Conservation (phyloP, 2,113 vertebrate genomes). For the Conger conger region DNA sequence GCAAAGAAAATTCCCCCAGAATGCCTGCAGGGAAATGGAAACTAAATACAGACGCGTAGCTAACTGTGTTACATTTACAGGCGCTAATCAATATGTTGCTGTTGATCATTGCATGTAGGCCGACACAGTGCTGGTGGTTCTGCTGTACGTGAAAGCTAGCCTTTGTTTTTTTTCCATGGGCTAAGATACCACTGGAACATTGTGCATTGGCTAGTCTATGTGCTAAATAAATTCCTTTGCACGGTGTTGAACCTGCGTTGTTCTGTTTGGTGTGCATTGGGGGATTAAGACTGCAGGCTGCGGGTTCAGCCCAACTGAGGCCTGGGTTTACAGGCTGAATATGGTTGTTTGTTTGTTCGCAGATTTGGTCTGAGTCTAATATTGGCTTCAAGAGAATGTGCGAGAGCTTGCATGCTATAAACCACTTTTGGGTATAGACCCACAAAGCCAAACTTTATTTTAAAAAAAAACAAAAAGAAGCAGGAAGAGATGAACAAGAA, state of each 20-base stretch:
- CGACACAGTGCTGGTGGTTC: neutral
- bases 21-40: neutral
- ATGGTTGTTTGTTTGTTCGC: neutral
- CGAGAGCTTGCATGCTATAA: neutral
- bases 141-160: too few species aligned
- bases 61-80: neutral
- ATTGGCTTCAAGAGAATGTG: neutral
- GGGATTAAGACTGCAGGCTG: neutral
- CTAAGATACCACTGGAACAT: neutral
- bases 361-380: neutral
- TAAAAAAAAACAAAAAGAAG: neutral
- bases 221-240: neutral
- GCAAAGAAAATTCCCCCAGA: slow-evolving; percentile 7
- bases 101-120: neutral
- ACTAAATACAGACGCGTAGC: neutral
- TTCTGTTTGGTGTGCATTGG: neutral
- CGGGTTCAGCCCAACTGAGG: neutral
- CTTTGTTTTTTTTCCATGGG: neutral
- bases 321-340: too few species aligned
- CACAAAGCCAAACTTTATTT: neutral
- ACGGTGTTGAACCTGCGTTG: neutral
- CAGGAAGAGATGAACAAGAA: neutral
- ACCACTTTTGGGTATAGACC: neutral
- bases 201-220: neutral
- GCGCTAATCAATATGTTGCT: neutral